These are phyloP conservation scores for Lampris megalopsis DNA, from an alignment of 2,113 vertebrate genomes.

Conservation along the genomic window DNA sequence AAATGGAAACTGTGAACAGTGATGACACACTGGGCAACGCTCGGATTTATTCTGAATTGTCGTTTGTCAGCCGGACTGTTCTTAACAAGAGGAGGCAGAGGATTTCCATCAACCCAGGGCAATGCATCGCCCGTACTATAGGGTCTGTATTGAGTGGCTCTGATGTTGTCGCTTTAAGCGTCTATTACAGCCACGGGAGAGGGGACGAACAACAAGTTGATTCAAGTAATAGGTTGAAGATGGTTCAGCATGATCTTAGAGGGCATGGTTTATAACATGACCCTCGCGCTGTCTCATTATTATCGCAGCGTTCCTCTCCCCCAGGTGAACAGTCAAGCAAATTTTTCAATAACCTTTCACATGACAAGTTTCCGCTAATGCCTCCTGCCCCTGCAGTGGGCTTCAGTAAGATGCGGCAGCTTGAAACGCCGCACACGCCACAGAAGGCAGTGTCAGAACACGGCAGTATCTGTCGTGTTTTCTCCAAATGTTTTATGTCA, in stretches of 20 bases:
- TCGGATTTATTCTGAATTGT: slow-evolving; percentile 46
- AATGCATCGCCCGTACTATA: slow-evolving; percentile 7
- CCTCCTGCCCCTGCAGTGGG: slow-evolving; percentile 14
- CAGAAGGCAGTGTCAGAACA: slow-evolving; percentile 35
- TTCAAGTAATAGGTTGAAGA: slow-evolving; percentile 24
- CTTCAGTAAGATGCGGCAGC: slow-evolving; percentile 14
- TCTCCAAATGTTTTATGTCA: slow-evolving; percentile 18
- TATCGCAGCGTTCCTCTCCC: slow-evolving; percentile 4
- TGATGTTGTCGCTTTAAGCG: slow-evolving; percentile 31
- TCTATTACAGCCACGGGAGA: slow-evolving; percentile 40
- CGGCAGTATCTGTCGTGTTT: slow-evolving; percentile 54
- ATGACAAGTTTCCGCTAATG: slow-evolving; percentile 39
- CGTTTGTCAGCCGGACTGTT: slow-evolving; percentile 29
- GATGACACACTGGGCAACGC: slow-evolving; percentile 33
- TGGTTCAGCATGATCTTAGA: slow-evolving; percentile 34
- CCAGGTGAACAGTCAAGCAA: slow-evolving; percentile 40
- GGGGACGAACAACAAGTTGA: slow-evolving; percentile 48
- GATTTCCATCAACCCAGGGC: slow-evolving; percentile 14
- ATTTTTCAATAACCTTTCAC: slow-evolving; percentile 60
- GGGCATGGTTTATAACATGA: slow-evolving; percentile 26
- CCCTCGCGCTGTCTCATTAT: slow-evolving; percentile 20
- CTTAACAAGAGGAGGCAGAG: slow-evolving; percentile 31
- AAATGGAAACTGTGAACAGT: slow-evolving; percentile 36
- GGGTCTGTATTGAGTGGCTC: slow-evolving; percentile 5
- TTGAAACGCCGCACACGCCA: slow-evolving; percentile 41